A percentile compares a stretch with the other conserved stretches of the same genome.
Conservation (phyloP, 2,888 invertebrate species). For the Patella pellucida region DNA sequence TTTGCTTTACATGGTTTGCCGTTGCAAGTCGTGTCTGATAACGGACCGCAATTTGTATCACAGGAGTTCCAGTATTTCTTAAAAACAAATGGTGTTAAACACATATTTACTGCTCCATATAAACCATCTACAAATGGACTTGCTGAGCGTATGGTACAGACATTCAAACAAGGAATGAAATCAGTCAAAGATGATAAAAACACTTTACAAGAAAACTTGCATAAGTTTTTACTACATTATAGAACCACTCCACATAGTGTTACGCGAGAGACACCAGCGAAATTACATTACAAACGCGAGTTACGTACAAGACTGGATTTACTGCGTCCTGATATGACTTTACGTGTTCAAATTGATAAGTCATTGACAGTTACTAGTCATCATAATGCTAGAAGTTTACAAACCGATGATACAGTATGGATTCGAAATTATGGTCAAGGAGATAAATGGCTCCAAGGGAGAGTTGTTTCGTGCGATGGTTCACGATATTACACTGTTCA, state of each 20-base stretch:
- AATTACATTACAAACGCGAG: not conserved
- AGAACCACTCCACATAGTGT: not conserved
- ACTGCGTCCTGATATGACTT: too few species aligned
- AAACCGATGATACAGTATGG: not conserved
- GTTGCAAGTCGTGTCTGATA: slow-evolving; percentile 34
- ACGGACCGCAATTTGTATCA: slow-evolving; percentile 39
- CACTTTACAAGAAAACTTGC: not conserved
- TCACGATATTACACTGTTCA: not conserved
- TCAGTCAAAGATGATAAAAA: slow-evolving; percentile 18
- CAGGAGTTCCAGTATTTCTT: slow-evolving; percentile 36
- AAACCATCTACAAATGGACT: slow-evolving; percentile 42
- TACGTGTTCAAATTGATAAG: not conserved
- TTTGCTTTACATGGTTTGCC: slow-evolving; percentile 38
- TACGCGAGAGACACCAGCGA: not conserved
- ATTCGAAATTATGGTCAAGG: not conserved
- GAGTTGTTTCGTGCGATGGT: not conserved
- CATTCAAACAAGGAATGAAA: slow-evolving; percentile 39
- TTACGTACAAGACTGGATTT: not conserved
- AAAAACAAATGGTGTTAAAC: slow-evolving; percentile 35
- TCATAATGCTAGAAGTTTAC: not conserved
- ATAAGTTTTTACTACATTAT: not conserved
- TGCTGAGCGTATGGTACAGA: slow-evolving; percentile 40
- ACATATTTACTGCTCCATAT: slow-evolving; percentile 30
- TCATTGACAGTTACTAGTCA: not conserved
- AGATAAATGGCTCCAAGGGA: not conserved